Base-by-base conservation (phyloP, 2,797 vertebrate species). In the Parambassis ranga region DNA sequence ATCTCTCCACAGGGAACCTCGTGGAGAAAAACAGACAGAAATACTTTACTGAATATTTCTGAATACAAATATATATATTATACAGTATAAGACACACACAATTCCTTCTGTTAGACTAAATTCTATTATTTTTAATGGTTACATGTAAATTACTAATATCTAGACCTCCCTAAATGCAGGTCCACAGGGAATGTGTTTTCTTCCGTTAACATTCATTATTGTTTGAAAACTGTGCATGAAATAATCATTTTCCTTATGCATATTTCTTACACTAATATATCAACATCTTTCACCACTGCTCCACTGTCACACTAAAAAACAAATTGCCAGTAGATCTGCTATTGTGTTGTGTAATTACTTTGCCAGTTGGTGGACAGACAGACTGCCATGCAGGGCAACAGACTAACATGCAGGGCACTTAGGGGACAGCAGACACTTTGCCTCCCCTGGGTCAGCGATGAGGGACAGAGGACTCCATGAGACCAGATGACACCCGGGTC, bases 351-450 rank as follows among this genome's bases (percentile, higher is more conserved):
- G 46, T 38, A 52, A 61, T 83, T 23, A 6, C 7, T 52, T 20
- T 52, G 72, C 57, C 84, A 79, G 67, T 79, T 82, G 78, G 76
- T 76, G 77, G 69, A 79, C 66, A 78, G 81, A 81, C 75, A 64
- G 70, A 53, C 56, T 15, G 65, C 33, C 4, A 2, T 48, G 61
- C 26, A 30, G 42, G 55, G 58, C 36, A 63, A 53, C 65, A 73
- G 72, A 75, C 66, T 39, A 60, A 31, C 62, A 3, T 73, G 60
- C 53, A 52, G 66, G 55, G 52, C 81, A 56, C 60, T 71, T 50
- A 35, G 70, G 65, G 79, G 80, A 62, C 75, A 73, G 59, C 75
- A 75, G 79, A 82, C 80, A 66, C 55, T 67, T 48, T 47, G 52
- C 58, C 59, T 76, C 80, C 75, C 65, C 52, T 26, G 79, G 85